Evolutionary conservation across 1,140 invertebrate genomes (phyloP), one percentile per base, ranked within the genome.

Genomic region (Zaprionus taronus): DNA sequence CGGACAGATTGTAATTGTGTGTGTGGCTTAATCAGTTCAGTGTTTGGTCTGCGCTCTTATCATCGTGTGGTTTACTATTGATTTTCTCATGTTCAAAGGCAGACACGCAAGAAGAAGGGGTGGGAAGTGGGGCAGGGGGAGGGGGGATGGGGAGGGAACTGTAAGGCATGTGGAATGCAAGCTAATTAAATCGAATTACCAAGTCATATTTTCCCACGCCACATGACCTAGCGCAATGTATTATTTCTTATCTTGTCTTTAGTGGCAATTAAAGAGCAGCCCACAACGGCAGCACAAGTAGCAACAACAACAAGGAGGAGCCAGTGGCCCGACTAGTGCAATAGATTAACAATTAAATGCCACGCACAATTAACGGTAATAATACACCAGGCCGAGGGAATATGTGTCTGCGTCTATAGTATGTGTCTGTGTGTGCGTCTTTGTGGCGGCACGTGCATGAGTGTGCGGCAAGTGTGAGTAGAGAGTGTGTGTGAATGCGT

Each of bases 291-390:
- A 41, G 11, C 24, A 14, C 26, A 3, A 56, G 31, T 11, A 11
- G 65, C 15, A 22, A 57, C 36, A 65, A 34, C 5, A 51, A 47
- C 62, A 51, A 57, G 9, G 14, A 17, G 20, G 12, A 4, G 11
- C 24, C 4, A 17, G 41, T 15, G 41, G 49, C 62, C 22, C 34
- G 60, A 53, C 49, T 64, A 57, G 57, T 38, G 31, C 72, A 89
- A 90, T 87, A 84, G 84, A 81, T 87, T 87, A 81, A 80, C 85
- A 87, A 87, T 87, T 84, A 90, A 84, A 84, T 81, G 81, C 85
- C 85, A 89, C 69, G 79, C 78, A 71, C 85, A 82, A 87, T 87
- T 87, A 90, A 84, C 81, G 84, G 74, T 81, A 87, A 89, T 87
- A 89, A 89, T 81, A 76, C 58, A 63, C 72, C 55, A 31, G 66